Evolutionary conservation across 1,140 invertebrate species (phyloP).

Genomic region (Temnothorax nylanderi): DNA sequence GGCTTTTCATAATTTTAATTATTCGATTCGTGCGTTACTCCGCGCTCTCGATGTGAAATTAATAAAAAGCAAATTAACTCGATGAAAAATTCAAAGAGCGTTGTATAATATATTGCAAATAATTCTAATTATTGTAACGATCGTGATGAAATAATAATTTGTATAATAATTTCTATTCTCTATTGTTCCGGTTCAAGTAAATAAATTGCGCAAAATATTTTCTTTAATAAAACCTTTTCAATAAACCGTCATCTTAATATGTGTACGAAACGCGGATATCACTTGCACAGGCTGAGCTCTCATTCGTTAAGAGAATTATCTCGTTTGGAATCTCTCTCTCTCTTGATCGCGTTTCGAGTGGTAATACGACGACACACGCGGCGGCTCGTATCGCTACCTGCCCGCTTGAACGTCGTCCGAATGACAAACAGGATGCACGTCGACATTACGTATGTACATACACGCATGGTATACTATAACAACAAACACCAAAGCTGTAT

Average conservation of each 20-base stretch:
- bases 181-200: neutral
- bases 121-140: neutral
- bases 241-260: neutral
- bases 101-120: neutral
- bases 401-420: neutral
- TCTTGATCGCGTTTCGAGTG: conserved; percentile 5
- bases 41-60: neutral
- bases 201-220: neutral
- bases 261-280: neutral
- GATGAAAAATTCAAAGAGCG: neutral
- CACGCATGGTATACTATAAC: neutral
- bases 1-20: neutral
- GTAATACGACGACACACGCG: neutral
- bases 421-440: neutral
- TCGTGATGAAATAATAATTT: neutral
- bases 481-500: neutral
- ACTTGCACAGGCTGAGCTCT: neutral
- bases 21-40: neutral
- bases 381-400: neutral
- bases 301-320: conserved; percentile 6
- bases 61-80: neutral
- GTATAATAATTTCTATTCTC: neutral
- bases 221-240: neutral
- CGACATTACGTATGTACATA: neutral
- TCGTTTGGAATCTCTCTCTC: neutral